Conservation (phyloP, 2,888 invertebrate genomes). For the Scrobipalpa costella region DNA sequence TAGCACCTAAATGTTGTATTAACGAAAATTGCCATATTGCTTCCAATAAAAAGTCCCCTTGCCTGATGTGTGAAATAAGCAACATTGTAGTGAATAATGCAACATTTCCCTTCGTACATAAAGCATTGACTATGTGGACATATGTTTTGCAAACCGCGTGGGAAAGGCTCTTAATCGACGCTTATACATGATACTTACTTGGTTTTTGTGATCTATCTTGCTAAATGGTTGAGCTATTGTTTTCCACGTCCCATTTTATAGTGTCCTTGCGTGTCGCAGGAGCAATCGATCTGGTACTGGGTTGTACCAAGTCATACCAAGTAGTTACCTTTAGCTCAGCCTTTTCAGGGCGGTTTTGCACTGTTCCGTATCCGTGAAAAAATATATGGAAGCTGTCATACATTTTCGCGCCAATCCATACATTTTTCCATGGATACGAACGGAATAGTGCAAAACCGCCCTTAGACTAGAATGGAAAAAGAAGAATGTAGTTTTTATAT, state of each 20-base stretch:
- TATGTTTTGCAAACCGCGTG: constrained; percentile 7
- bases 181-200: not conserved
- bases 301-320: not conserved
- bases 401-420: no score
- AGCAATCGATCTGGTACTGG: not conserved
- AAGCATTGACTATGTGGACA: not conserved
- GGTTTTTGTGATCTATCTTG: not conserved
- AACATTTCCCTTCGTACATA: not conserved
- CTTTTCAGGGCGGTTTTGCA: no score
- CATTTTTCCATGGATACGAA: no score
- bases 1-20: no score
- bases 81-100: not conserved
- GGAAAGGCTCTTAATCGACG: constrained; percentile 6
- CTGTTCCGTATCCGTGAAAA: no score
- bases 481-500: no score
- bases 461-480: no score
- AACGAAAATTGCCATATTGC: no score
- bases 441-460: no score
- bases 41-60: not conserved
- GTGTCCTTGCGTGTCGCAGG: not conserved
- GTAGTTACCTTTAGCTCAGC: no score
- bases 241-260: not conserved
- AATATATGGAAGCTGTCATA: no score
- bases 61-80: not conserved
- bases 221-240: not conserved